Evolutionary conservation across 1,140 invertebrate genomes (phyloP).

Genomic region (Papilio polyxenes): DNA sequence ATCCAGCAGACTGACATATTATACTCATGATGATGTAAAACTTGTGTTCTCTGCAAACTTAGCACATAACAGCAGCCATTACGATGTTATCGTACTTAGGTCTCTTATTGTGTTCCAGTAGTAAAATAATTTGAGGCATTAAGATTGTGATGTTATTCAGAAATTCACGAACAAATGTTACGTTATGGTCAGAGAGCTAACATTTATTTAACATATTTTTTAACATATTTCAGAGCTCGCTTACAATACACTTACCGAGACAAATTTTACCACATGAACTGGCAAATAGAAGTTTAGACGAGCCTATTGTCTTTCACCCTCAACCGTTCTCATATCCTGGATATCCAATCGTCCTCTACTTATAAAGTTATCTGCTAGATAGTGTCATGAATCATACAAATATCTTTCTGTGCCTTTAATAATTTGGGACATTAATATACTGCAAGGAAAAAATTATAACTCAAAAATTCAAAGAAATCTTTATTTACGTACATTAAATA

Average conservation of each 20-base stretch:
- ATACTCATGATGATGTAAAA: no score
- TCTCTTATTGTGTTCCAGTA: background rate
- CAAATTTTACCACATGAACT: conserved; percentile 64
- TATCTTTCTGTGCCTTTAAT: no score
- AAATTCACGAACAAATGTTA: background rate
- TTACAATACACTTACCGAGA: conserved; percentile 49
- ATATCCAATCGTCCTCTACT: conserved; percentile 68
- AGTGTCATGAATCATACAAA: no score
- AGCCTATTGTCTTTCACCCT: conserved; percentile 65
- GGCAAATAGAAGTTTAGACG: conserved; percentile 51
- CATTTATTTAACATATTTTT: no score
- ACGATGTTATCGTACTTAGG: background rate
- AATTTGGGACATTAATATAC: no score
- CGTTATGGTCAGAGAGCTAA: background rate
- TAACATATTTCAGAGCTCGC: conserved; percentile 42
- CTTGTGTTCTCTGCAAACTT: no score
- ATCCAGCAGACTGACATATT: no score
- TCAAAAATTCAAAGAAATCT: no score
- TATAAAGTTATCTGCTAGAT: conserved; percentile 39
- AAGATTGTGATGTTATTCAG: background rate
- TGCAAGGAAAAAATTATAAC: no score
- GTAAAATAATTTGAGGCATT: background rate
- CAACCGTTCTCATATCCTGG: conserved; percentile 71
- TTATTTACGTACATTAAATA: no score
- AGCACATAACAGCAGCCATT: no score